A percentile compares a stretch with the other conserved stretches of the same genome.
These are phyloP conservation scores for Abrostola triplasia DNA, from an alignment of 2,888 invertebrate species.

Conservation along the genomic window DNA sequence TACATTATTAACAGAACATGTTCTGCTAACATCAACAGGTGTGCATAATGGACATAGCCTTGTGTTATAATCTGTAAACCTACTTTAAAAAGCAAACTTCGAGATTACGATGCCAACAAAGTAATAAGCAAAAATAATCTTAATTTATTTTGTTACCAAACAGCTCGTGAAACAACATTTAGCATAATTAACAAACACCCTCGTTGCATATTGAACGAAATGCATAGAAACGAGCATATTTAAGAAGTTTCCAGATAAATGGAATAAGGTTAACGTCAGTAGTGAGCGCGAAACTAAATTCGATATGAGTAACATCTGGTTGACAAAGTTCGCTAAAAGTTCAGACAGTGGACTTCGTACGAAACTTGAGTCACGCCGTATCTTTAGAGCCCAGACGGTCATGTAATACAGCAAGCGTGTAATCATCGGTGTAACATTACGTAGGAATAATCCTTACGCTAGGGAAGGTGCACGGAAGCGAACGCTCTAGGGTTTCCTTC, in stretches of 20 bases:
- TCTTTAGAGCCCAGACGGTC: conserved; percentile 39
- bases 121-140: conserved; percentile 31
- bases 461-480: conserved; percentile 54
- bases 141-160: conserved; percentile 17
- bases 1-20: conserved; percentile 32
- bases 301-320: conserved; percentile 44
- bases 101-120: conserved; percentile 20
- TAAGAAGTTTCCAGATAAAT: conserved; percentile 14
- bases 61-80: conserved; percentile 36
- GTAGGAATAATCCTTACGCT: conserved; percentile 61
- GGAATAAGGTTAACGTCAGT: conserved; percentile 20
- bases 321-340: conserved; percentile 31
- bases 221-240: conserved; percentile 42
- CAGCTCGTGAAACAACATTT: conserved; percentile 17
- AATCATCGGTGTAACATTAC: conserved; percentile 55
- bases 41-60: conserved; percentile 22
- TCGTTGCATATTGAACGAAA: conserved; percentile 43
- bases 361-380: conserved; percentile 48
- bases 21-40: conserved; percentile 14
- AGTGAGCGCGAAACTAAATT: conserved; percentile 21
- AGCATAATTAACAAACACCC: conserved; percentile 36
- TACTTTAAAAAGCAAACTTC: conserved; percentile 27
- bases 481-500: conserved; percentile 72
- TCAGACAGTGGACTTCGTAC: conserved; percentile 8
- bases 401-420: conserved; percentile 36